Conservation (phyloP, 2,113 vertebrate genomes). For the Nannospalax galili region DNA sequence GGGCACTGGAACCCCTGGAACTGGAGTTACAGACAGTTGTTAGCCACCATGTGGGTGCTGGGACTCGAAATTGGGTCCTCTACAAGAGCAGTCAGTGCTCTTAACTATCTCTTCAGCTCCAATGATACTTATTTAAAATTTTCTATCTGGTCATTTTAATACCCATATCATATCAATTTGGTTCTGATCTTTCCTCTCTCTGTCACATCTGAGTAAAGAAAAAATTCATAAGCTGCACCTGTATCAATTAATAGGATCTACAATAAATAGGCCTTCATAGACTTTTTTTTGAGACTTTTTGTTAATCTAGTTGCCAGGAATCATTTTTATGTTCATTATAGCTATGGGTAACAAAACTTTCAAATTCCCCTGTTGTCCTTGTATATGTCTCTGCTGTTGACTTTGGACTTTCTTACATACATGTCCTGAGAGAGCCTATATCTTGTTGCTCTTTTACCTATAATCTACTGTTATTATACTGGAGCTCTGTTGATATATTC, state of each 20-base stretch:
- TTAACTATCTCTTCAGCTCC: no score
- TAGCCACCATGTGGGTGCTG: no score
- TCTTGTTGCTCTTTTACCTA: conserved; percentile 29
- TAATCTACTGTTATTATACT: background rate
- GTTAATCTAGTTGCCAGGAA: background rate
- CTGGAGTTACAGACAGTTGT: no score
- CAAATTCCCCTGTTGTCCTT: background rate
- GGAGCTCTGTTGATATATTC: background rate
- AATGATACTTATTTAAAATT: no score
- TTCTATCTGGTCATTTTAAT: conserved; percentile 35
- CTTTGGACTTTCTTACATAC: background rate
- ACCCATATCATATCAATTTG: conserved; percentile 37
- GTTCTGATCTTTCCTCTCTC: background rate
- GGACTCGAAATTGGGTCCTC: no score
- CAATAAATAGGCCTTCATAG: background rate
- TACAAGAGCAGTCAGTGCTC: no score
- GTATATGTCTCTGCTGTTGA: conserved; percentile 20
- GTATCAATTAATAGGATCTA: conserved; percentile 14
- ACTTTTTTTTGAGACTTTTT: background rate
- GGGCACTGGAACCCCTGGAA: no score
- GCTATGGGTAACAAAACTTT: conserved; percentile 24
- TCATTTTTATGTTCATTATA: conserved; percentile 5
- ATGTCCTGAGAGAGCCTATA: background rate
- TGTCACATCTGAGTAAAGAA: no score
- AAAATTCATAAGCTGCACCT: no score